Evolutionary conservation across 2,888 invertebrate species (phyloP), one percentile per base, ranked within the genome.

Genomic region (Pterostichus niger): DNA sequence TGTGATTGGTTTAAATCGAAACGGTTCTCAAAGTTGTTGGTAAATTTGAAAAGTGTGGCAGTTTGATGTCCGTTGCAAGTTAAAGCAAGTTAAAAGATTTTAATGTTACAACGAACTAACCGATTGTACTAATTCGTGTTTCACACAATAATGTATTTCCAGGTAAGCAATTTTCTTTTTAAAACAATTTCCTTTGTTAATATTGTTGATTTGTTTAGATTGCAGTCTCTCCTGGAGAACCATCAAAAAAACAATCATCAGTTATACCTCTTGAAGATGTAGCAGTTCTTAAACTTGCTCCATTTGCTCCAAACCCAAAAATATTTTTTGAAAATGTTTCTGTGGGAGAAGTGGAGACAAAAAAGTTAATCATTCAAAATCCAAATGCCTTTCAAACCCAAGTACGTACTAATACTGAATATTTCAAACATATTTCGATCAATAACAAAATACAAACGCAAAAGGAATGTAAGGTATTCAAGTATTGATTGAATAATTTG

Each of bases 291-390:
- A 88, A 92, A 61, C 90, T 95, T 86, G 94, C 93, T 10, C 94
- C 94, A 0, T 95, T 95, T 89, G 91, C 93, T n/a, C 90, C 91
- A 81, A 92, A 92, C 85, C 93, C 94, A 2, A 93, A 93, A 90
- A 91, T 95, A 15, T 91, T 92, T n/a, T 95, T 95, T 86, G 93
- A 94, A 84, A 91, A 94, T 90, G 92, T 94, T 82, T 89, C 91
- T 6, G 90, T 94, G 82, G 93, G 93, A 13, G 90, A 91, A 59
- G 89, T 91, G 10, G 92, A 92, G 81, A 91, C 90, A 81, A 91
- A 92, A 85, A 89, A 90, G 75, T 88, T 95, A 83, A 91, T 92
- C 85, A 89, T 95, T 11, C 89, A 90, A 76, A 95, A 95, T 89
- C 93, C 94, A 10, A 89, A 90, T 15, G 87, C 88, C 35, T 87